Evolutionary conservation across 2,113 vertebrate species (phyloP).

Genomic region (Tragelaphus strepsiceros): DNA sequence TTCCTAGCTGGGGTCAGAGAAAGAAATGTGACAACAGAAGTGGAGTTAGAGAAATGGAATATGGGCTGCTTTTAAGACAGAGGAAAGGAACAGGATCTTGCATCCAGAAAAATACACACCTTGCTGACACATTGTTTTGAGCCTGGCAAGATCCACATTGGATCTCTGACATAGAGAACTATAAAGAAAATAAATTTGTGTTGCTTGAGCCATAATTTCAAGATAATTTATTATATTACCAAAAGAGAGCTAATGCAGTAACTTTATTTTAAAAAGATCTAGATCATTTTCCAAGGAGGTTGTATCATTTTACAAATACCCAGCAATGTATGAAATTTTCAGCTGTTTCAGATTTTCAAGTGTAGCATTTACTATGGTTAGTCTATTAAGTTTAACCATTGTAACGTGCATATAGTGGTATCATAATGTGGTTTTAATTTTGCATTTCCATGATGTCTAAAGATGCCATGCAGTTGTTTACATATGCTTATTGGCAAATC

Average conservation of each 20-base stretch:
- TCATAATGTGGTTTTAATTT: not conserved
- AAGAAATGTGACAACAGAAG: not conserved
- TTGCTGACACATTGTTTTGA: not conserved
- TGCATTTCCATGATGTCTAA: not conserved
- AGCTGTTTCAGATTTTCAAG: not conserved
- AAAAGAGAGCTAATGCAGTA: not conserved
- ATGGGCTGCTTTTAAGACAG: not conserved
- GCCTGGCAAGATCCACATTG: not conserved
- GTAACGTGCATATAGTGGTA: no score
- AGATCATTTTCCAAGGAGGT: not conserved
- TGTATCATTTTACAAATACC: not conserved
- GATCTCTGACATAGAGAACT: not conserved
- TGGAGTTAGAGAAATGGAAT: not conserved
- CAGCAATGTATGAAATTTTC: not conserved
- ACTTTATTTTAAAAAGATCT: not conserved
- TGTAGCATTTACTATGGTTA: not conserved
- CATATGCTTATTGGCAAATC: not conserved
- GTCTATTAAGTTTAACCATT: not conserved
- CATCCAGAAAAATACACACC: not conserved
- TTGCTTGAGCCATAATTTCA: not conserved
- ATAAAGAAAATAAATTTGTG: not conserved
- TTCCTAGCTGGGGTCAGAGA: not conserved
- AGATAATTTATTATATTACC: not conserved
- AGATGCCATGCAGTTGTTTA: not conserved
- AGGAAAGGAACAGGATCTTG: not conserved